Conservation (phyloP, 2,797 vertebrate species). For the Masticophis lateralis region DNA sequence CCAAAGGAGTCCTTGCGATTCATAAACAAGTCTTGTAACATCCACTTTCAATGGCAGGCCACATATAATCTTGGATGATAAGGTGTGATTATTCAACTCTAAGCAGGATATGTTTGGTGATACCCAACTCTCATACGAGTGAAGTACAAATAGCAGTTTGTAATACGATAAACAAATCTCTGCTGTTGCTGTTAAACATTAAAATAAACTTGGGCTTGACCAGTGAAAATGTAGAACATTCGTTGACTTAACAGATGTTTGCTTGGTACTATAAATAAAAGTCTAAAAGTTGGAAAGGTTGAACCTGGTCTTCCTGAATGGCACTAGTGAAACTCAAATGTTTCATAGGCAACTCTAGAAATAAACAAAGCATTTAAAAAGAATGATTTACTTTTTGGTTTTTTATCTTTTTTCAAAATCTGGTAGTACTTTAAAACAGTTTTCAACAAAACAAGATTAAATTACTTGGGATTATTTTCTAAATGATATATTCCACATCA, state of each 20-base stretch:
- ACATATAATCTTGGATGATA: not conserved
- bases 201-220: not conserved
- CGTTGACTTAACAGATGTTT: conserved; percentile 15
- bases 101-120: not conserved
- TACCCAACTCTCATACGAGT: not conserved
- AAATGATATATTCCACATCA: not conserved
- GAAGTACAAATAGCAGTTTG: not conserved
- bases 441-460: not conserved
- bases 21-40: conserved; percentile 41
- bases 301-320: not conserved
- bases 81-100: fast-evolving
- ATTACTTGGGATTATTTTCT: not conserved
- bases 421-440: not conserved
- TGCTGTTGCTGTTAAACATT: conserved; percentile 4
- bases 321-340: not conserved
- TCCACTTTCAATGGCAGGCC: conserved; percentile 20
- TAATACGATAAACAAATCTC: not conserved
- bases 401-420: not conserved
- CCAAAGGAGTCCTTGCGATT: conserved; percentile 51
- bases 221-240: not conserved
- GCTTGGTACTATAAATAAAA: not conserved
- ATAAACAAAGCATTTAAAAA: conserved; percentile 3
- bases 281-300: conserved; percentile 4
- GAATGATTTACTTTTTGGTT: not conserved
- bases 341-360: not conserved